Evolutionary conservation across 2,888 invertebrate genomes (phyloP).

Genomic region (Dolichomitus sp.): DNA sequence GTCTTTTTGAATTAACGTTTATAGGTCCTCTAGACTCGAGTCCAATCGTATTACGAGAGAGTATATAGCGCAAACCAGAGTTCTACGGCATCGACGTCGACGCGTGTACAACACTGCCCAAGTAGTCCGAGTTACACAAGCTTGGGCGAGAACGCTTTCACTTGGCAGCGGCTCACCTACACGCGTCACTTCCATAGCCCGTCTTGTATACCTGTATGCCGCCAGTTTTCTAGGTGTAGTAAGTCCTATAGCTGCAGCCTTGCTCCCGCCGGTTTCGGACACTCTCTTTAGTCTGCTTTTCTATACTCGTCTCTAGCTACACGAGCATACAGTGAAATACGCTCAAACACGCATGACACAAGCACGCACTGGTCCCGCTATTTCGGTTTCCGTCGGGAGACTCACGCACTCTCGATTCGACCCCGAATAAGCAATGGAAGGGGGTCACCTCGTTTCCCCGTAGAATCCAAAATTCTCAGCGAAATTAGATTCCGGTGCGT

Average conservation of each 20-base stretch:
- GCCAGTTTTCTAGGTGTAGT: conserved; percentile 4
- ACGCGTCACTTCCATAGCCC: conserved; percentile 8
- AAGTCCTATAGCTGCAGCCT: conserved; percentile 31
- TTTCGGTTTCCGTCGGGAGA: conserved; percentile 27
- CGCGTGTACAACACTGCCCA: conserved; percentile 58
- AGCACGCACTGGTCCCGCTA: conserved; percentile 14
- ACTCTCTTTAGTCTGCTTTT: conserved; percentile 50
- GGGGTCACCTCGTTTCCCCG: conserved; percentile 22
- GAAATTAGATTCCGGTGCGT: not conserved
- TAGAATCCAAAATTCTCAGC: conserved; percentile 17
- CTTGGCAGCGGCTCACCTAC: conserved; percentile 63
- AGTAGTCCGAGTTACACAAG: conserved; percentile 70
- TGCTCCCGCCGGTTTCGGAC: conserved; percentile 35
- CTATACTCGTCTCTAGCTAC: conserved; percentile 14
- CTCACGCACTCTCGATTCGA: conserved; percentile 29
- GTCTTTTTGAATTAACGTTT: not conserved
- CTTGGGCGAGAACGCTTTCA: conserved; percentile 71
- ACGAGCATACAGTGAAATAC: not conserved
- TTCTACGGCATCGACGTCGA: conserved; percentile 32
- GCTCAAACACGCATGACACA: not conserved
- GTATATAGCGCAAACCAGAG: conserved; percentile 29
- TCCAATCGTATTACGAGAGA: conserved; percentile 54
- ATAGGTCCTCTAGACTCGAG: conserved; percentile 13
- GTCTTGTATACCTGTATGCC: conserved; percentile 5
- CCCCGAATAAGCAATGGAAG: conserved; percentile 22